Evolutionary conservation across 2,888 invertebrate genomes (phyloP).

Genomic region (Biston betularia): DNA sequence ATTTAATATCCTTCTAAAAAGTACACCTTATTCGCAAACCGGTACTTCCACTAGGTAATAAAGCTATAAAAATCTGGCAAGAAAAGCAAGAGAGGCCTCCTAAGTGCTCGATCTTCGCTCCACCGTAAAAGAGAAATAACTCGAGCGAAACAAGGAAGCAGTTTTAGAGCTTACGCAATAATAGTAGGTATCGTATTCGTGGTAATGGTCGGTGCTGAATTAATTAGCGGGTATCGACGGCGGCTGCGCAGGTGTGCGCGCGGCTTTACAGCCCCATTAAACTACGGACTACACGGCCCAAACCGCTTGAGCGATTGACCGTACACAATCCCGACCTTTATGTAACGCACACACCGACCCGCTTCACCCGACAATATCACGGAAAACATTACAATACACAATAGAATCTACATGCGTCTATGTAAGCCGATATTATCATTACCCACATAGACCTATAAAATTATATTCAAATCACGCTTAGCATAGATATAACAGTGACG

Average conservation of each 20-base stretch:
- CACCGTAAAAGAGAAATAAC: conserved; percentile 61
- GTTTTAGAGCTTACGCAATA: conserved; percentile 62
- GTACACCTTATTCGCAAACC: conserved; percentile 38
- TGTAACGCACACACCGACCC: conserved; percentile 43
- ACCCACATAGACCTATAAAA: conserved; percentile 55
- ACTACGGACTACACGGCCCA: conserved; percentile 62
- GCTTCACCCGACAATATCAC: conserved; percentile 49
- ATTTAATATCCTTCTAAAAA: conserved; percentile 39
- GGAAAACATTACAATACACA: conserved; percentile 48
- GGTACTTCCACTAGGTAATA: conserved; percentile 43
- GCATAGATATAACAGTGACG: conserved; percentile 67
- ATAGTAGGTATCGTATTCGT: conserved; percentile 68
- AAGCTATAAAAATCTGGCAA: conserved; percentile 48
- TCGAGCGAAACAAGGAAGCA: conserved; percentile 59
- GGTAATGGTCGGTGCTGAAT: conserved; percentile 74
- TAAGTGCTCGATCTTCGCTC: conserved; percentile 57
- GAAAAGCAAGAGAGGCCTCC: conserved; percentile 49
- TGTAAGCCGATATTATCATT: conserved; percentile 52
- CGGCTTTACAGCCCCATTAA: conserved; percentile 76
- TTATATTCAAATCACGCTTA: conserved; percentile 66
- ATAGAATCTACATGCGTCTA: conserved; percentile 46
- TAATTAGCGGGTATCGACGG: conserved; percentile 73
- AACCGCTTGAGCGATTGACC: conserved; percentile 71
- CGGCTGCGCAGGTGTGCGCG: conserved; percentile 69
- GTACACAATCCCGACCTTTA: conserved; percentile 54